Conservation (phyloP, 2,113 vertebrate species). For the rabbit (Oryctolagus cuniculus) region mOryCun1.1 NC_091453.1:98214501-98215000, state of each 20-base stretch:
- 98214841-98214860: no score
- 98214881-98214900: no score
- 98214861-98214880: no score
- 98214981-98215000: no score
- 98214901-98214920: no score
- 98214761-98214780: not conserved
- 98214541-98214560: constrained; percentile 2
- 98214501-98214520: not conserved
- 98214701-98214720: not conserved
- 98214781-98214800: not conserved
- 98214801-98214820: not conserved
- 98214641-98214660: not conserved
- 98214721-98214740: not conserved
- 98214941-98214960: no score
- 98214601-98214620: not conserved
- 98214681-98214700: not conserved
- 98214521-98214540: constrained; percentile 13
- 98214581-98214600: not conserved
- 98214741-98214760: not conserved
- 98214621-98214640: constrained; percentile 52
- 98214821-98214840: not conserved
- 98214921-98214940: no score
- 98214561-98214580: not conserved
- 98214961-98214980: no score
- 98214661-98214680: not conserved